Evolutionary conservation across 2,113 vertebrate species (phyloP).

Genomic region (Emydura subglobosa): DNA sequence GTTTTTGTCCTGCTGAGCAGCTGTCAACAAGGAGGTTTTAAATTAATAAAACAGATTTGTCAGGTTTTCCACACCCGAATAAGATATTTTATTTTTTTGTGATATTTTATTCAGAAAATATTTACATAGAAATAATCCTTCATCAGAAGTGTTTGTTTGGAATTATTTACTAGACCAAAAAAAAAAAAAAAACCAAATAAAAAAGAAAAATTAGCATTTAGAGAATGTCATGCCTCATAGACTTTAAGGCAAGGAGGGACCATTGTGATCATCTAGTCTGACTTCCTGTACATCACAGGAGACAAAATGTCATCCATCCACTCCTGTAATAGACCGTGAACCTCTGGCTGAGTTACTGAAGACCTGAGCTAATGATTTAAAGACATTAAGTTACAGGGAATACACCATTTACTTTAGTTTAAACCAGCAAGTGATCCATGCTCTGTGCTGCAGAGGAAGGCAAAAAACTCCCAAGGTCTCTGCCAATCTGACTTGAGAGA

Average conservation of each 20-base stretch:
- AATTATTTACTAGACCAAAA: constrained; percentile 47
- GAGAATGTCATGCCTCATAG: constrained; percentile 28
- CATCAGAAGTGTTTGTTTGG: constrained; percentile 17
- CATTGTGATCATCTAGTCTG: not conserved
- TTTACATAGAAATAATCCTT: constrained; percentile 62
- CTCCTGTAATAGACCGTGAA: not conserved
- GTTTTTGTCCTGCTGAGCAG: constrained; percentile 41
- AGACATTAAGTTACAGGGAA: not conserved
- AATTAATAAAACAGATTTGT: constrained; percentile 36
- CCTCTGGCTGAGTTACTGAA: not conserved
- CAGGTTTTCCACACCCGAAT: constrained; percentile 19
- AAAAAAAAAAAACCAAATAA: constrained; percentile 33
- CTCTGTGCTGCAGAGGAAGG: not conserved
- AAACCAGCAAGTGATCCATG: not conserved
- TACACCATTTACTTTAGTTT: not conserved
- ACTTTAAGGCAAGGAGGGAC: constrained; percentile 5
- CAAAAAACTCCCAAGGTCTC: not conserved
- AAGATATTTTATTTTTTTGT: constrained; percentile 25
- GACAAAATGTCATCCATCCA: not conserved
- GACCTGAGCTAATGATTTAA: not conserved
- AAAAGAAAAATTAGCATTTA: constrained; percentile 51
- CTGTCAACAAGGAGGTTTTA: constrained; percentile 33
- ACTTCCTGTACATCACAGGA: not conserved
- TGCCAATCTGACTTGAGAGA: not conserved
- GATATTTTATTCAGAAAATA: constrained; percentile 59